Evolutionary conservation across 64 coral and sea anemone genomes (phyloP).

Genomic region (Actinia tenebrosa): DNA sequence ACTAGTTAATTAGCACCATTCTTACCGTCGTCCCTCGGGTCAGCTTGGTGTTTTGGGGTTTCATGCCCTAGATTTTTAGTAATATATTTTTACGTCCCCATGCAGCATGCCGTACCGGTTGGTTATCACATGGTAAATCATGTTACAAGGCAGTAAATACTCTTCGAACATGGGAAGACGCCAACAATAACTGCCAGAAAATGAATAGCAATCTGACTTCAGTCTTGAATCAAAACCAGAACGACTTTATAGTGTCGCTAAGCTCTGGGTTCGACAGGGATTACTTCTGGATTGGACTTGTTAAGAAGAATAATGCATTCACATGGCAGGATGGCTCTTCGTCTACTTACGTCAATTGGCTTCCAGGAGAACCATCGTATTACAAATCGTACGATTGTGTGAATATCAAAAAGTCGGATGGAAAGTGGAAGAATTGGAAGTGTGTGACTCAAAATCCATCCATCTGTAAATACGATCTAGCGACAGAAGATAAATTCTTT

Average conservation of each 20-base stretch:
- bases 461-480: neutral
- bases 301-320: neutral
- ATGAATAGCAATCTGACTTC: neutral
- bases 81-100: too few species aligned
- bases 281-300: neutral
- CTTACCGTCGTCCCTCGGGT: too few species aligned
- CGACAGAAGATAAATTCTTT: too few species aligned
- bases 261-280: neutral
- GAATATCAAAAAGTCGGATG: neutral
- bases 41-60: too few species aligned
- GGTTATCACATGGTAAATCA: neutral
- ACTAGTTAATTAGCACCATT: too few species aligned
- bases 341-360: neutral
- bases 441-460: neutral
- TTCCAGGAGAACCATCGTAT: neutral
- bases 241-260: neutral
- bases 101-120: neutral
- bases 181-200: neutral
- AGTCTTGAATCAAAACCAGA: neutral
- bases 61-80: too few species aligned
- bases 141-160: neutral
- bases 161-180: neutral
- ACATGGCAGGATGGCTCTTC: neutral
- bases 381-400: neutral
- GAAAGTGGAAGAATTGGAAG: neutral